Evolutionary conservation across 2,113 vertebrate genomes (phyloP), one percentile per base, ranked within the genome.

Genomic region (Nematolebias whitei): DNA sequence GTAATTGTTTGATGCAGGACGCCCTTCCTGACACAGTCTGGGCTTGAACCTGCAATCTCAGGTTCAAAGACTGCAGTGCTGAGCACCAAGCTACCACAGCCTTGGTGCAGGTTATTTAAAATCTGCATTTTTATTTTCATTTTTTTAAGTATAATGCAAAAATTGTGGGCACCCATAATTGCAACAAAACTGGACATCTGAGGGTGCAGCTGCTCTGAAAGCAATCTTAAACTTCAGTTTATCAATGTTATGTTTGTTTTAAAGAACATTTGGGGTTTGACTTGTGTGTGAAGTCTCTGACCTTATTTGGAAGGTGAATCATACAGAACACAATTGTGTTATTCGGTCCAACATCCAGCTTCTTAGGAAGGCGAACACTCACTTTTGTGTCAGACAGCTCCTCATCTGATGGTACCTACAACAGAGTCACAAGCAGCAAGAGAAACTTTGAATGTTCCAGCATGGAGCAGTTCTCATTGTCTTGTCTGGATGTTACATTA

Each of bases 271-370:
- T 19, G 18, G 43, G 18, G n/a, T n/a, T 29, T 45, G 26, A 29
- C 26, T 4, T 29, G 26, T 29, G 26, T 35, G 19, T 32, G 4
- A 3, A 35, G 19, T 61, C 12, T 20, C 51, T 70, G 16, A 70
- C 67, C 67, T 3, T 0, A 1, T 38, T 19, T 0, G 14, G n/a
- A 16, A 61, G n/a, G 12, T 2, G n/a, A 19, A 70, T 23, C n/a
- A 44, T 61, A 57, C 15, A 61, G 40, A 61, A 61, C 19, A 53
- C 40, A 15, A 70, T 47, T 6, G 15, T 58, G 38, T 59, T 20
- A 0, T 18, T 32, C 5, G 1, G 35, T 32, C 55, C 55, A 51
- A 16, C 47, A 0, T 0, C 6, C 18, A 68, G 54, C 38, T 68
- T 47, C 14, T 2, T 15, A 18, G 66, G 66, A 24, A 69, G 39